phyloP scores from a whole-genome alignment of 2,113 vertebrate genomes.

The Artemisiospiza belli region DNA sequence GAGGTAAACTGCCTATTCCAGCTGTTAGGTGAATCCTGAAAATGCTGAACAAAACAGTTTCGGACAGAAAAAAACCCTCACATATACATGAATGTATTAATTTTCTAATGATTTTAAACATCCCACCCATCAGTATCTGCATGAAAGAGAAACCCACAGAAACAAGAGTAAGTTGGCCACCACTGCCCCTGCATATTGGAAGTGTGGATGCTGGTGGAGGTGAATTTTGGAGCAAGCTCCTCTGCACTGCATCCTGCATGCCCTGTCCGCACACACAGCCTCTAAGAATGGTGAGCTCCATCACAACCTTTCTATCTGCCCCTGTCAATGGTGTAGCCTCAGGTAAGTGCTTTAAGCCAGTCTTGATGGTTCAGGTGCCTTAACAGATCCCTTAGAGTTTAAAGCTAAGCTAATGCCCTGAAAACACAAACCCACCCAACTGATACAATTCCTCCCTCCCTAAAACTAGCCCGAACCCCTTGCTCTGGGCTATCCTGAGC shows the following conservation, averaged over 20 bases:
- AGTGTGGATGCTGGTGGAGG: not conserved
- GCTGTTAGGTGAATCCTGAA: not conserved
- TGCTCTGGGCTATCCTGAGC: not conserved
- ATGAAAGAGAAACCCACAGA: not conserved
- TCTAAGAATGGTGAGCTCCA: rapidly evolving
- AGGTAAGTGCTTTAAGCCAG: not conserved
- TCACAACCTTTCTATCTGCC: not conserved
- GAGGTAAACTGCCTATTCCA: not conserved
- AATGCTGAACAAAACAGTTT: not conserved
- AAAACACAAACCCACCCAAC: not conserved
- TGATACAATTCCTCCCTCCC: not conserved
- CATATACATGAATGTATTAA: not conserved
- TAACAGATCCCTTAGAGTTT: not conserved
- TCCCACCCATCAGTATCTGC: not conserved
- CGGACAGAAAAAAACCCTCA: not conserved
- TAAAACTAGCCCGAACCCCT: not conserved
- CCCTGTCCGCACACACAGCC: too few relatives aligned
- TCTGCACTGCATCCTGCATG: not conserved
- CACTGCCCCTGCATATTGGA: rapidly evolving
- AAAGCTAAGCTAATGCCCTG: not conserved
- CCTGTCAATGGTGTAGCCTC: not conserved
- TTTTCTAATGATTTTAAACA: not conserved
- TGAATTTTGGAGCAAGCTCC: not conserved
- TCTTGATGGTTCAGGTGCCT: not conserved
- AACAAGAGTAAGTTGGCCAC: not conserved